Evolutionary conservation across 35 echinoderm and acorn worm species (phyloP), one percentile per base, ranked within the genome.

Genomic region (Hemicentrotus pulcherrimus): DNA sequence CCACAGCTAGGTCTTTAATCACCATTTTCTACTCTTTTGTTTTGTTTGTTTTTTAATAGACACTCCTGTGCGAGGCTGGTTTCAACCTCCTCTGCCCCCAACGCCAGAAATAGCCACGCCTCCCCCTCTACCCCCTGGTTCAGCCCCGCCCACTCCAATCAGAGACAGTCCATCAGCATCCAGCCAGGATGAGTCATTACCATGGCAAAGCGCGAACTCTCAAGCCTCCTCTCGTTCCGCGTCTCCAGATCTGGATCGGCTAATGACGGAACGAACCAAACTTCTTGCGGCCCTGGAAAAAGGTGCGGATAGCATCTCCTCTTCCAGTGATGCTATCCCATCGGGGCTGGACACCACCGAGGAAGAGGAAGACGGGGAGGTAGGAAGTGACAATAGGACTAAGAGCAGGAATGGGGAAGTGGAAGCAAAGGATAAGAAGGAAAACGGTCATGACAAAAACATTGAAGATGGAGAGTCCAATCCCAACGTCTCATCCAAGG

Each of bases 61-160:
- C 7, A 93, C 91, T n/a, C 91, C 91, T 46, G 32, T 32, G 13
- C 46, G 91, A 50, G 91, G 91, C 16, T 93, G 47, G 91, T 93
- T 94, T 86, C 59, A 94, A 59, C 94, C 94, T 41, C 94, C 94
- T 31, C 88, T 95, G 5, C 94, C 94, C 7, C 94, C 86, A 32
- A 95, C 94, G 31, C 94, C 94, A 12, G 94, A 90, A 11, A 60
- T 90, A 48, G 11, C 45, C 10, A 95, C 94, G 50, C 94, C 86
- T 31, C 94, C 94, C 9, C 94, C 94, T 41, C 47, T 95, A 32
- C 94, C 94, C 86, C 86, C 94, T n/a, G 46, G 86, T 32, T 48
- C 94, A 58, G 86, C 94, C 86, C 94, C 94, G 0, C 86, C 94
- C 48, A 95, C 94, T 32, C 86, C 94, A 13, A 31, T 46, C 48